A percentile compares a stretch with the other conserved stretches of the same genome.
Conservation (phyloP, 2,888 invertebrate species). For the Melanostoma mellinum region DNA sequence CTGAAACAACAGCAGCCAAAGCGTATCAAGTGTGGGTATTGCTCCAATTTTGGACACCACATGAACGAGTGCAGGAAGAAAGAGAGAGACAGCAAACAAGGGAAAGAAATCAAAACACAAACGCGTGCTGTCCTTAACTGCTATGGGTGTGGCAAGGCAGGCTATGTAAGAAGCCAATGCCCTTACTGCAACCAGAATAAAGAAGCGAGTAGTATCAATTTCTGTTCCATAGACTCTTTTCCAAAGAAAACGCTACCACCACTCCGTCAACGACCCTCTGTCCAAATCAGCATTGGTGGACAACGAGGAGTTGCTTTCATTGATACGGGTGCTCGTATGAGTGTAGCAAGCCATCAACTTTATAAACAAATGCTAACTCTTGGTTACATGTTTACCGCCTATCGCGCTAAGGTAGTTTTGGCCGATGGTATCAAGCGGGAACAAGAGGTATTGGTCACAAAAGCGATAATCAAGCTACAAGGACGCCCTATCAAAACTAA, state of each 20-base stretch:
- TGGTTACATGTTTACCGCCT: background rate
- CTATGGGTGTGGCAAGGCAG: background rate
- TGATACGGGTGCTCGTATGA: slow-evolving; percentile 1
- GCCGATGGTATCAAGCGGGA: background rate
- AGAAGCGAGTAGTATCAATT: background rate
- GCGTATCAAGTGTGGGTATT: background rate
- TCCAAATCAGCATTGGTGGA: no score
- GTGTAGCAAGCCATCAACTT: no score
- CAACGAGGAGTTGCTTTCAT: background rate
- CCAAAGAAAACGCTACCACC: background rate
- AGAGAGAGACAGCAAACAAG: background rate
- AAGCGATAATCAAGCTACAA: no score
- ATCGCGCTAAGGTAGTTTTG: no score
- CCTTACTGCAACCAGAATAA: no score
- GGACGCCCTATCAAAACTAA: background rate
- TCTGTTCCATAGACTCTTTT: background rate
- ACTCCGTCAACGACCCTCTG: no score
- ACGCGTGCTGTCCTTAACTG: background rate
- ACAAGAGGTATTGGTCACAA: background rate
- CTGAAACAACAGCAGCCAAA: background rate
- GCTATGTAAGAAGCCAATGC: background rate
- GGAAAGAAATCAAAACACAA: background rate
- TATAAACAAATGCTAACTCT: no score
- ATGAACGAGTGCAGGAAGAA: background rate
- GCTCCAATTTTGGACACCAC: background rate